Evolutionary conservation across 2,888 invertebrate genomes (phyloP), one percentile per base, ranked within the genome.

Genomic region (Podabrus alpinus): DNA sequence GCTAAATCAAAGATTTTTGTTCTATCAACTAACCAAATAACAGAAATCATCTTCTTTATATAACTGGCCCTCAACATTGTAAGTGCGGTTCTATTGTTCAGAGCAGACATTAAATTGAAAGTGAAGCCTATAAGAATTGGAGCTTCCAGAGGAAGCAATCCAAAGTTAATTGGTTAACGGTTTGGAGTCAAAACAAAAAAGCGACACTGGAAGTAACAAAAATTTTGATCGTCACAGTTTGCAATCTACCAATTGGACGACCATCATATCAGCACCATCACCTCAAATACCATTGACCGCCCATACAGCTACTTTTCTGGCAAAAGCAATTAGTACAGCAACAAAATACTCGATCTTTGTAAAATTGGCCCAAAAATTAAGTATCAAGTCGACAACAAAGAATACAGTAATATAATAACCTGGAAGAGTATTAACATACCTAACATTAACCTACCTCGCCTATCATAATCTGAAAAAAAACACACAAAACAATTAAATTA

Each of bases 391-490:
- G 45, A 45, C 45, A 45, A 45, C 45, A 45, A 45, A 45, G n/a
- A 45, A 45, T 45, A 45, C 45, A 45, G n/a, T 45, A 45, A 45
- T 11, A 45, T 45, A 45, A 64, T 69, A 71, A 66, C 67, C 75
- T 29, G 60, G 45, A n/a, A 21, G 70, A 70, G 69, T 72, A 72
- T 75, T 75, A 75, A 72, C 69, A 69, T 71, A n/a, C 67, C 66
- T 60, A 3, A 69, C 24, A 69, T 73, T 73, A 73, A 62, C 70
- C 68, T 75, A 74, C 75, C 72, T 15, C 67, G 66, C 29, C 71
- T 73, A 62, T 78, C 76, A 76, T 78, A 78, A 72, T 75, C 77
- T 78, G 76, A 62, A 78, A 77, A 72, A 16, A 76, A 69, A 72
- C 69, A 72, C 68, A 72, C 66, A 70, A 68, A 66, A 72, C 60